Base-by-base conservation (phyloP, 2,888 invertebrate species). In the Harpagoxenus sublaevis region DNA sequence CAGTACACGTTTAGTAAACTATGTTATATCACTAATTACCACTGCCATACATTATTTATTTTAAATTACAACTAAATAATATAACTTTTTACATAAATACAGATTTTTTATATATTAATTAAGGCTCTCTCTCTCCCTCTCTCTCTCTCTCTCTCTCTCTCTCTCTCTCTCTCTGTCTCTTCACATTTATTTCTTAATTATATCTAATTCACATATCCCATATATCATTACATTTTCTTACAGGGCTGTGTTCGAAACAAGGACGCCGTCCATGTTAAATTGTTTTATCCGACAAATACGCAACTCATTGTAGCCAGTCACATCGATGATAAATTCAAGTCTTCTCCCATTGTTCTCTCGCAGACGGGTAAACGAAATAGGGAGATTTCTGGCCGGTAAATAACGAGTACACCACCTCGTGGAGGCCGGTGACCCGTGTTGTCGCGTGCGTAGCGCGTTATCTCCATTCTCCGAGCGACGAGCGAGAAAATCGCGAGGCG, bases 361-460 rank as follows among this genome's bases (percentile, higher is more conserved):
- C 75, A 71, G 60, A 71, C 77, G 35, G 65, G 65, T 28, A 23
- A 39, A 45, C 51, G 73, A 60, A 65, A 73, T 42, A 51, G 31
- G 31, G 74, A 74, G 78, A 85, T 79, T 73, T 88, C 83, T 75
- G 73, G 63, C 83, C 68, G 83, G 74, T 77, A 81, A 89, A 87
- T 87, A 85, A 85, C 73, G 86, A 87, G 79, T 82, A 84, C 83
- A 77, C 82, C 88, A 85, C 78, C 70, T 70, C 84, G 55, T 60
- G 83, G 78, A 87, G 89, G 89, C 85, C 89, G 86, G 63, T 86
- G 89, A 88, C 89, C 88, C 87, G 84, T 35, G 82, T 75, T 82
- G 88, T 88, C 88, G 82, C 85, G 88, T 88, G 88, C 74, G 68
- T 83, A 84, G 73, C 82, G 88, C 81, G 83, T 86, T 89, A 86